Base-by-base conservation (phyloP, 2,113 vertebrate species). In the Nothobranchius furzeri region DNA sequence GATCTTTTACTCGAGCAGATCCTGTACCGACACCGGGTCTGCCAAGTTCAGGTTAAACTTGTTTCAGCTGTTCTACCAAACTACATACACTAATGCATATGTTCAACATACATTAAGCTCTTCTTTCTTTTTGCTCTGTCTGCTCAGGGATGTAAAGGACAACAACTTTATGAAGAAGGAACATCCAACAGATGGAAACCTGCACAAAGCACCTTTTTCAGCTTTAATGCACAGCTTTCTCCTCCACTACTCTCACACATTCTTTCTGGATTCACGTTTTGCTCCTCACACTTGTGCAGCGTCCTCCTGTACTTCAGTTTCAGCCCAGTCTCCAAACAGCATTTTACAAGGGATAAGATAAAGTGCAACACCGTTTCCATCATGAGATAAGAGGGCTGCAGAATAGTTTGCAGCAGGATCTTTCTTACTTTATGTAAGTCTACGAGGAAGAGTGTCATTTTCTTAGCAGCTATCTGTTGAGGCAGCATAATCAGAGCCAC, bases 331-430 rank as follows among this genome's bases (percentile, higher is more conserved):
- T 50, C 7, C n/a, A 50, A 50, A 2, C 48, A 9, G 7, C n/a
- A 17, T 17, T n/a, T 49, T 49, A 20, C 7, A 9, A 50, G n/a
- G 48, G 20, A 17, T 20, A 9, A 9, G n/a, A 17, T 20, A 8
- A 20, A 8, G 48, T 50, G n/a, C 14, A 20, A 20, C n/a, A 20
- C n/a, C 9, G 10, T 50, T 20, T 20, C n/a, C 9, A 30, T 13
- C 20, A 53, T 35, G 51, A 9, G n/a, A 9, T 10, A 3, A 20
- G 43, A 50, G 7, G 8, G 7, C 15, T 48, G 7, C 7, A 50
- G n/a, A 50, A 50, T n/a, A 50, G n/a, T 56, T 58, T 58, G 37
- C 40, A 58, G 40, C n/a, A 58, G 37, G 37, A 58, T 58, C n/a
- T 58, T 42, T 15, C 36, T 17, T 12, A 30, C n/a, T 3, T 56